Evolutionary conservation across 2,113 vertebrate genomes (phyloP).

Genomic region (Seriola quinqueradiata): DNA sequence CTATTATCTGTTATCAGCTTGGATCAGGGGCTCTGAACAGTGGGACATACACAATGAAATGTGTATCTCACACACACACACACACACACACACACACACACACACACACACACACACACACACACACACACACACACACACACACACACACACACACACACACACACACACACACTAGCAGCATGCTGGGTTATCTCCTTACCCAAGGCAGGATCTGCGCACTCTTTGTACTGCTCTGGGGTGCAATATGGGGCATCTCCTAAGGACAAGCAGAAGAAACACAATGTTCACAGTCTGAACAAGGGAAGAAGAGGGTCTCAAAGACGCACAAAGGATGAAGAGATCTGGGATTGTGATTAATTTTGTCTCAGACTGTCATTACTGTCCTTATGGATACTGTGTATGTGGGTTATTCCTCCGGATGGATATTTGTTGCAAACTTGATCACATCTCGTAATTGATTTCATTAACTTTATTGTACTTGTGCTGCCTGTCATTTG

Average conservation of each 20-base stretch:
- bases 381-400: conserved; percentile 35
- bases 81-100: neutral
- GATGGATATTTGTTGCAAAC: conserved; percentile 42
- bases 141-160: neutral
- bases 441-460: conserved; percentile 67
- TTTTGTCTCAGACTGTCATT: conserved; percentile 56
- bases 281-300: conserved; percentile 46
- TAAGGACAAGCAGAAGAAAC: conserved; percentile 71
- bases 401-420: too few relatives aligned
- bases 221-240: conserved; percentile 99
- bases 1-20: conserved; percentile 68
- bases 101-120: neutral
- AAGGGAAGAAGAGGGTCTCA: conserved; percentile 9
- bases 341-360: conserved; percentile 56
- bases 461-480: conserved; percentile 54
- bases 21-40: conserved; percentile 56
- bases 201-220: conserved; percentile 97
- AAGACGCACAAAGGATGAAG: conserved; percentile 13
- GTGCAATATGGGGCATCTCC: conserved; percentile 98
- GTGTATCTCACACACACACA: conserved; percentile 9
- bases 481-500: conserved; percentile 18
- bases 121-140: too few relatives aligned
- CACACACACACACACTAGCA: neutral
- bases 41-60: conserved; percentile 29
- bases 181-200: conserved; percentile 77